Base-by-base conservation (phyloP, 2,113 vertebrate species). In the Willisornis vidua region DNA sequence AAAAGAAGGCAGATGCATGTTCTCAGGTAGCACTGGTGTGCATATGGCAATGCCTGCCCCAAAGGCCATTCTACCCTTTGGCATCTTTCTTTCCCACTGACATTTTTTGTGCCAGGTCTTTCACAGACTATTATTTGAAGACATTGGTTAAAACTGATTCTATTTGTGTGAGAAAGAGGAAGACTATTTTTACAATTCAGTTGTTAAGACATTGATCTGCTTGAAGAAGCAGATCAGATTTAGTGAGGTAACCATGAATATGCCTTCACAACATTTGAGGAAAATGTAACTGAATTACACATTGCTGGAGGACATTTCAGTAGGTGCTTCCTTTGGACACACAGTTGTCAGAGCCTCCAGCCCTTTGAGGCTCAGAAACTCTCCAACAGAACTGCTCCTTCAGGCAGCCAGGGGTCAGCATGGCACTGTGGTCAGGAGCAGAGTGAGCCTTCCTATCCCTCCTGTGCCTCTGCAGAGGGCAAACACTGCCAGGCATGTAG, bases 361-460 rank as follows among this genome's bases (percentile, higher is more conserved):
- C 15, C 22, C 37, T 65, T 18, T 58, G 25, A 59, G 1, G 23
- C 35, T 37, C 49, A 41, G 48, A 45, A 75, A 57, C 35, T 63
- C 24, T 39, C 19, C 45, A 8, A 8, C 10, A 22, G 2, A 72
- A 81, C n/a, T 94, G 55, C 45, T 80, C 62, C 45, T 62, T 73
- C 5, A 7, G 29, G 49, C 83, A 92, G 89, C 68, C 82, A 92
- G 86, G 43, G 83, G 86, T 92, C 94, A 81, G 54, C 2, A 1
- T n/a, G 52, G 35, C 59, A 25, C 62, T 79, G 51, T 4, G 3
- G 35, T 37, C 43, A 68, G 59, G 48, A 92, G 48, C 24, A 75
- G 33, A 41, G 29, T 3, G 1, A 22, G 12, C 0, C 0, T 72
- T 84, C 26, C 52, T 20, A 10, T 59, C 43, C 33, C 35, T 79